phyloP scores from a whole-genome alignment of 2,888 invertebrate genomes.

The Drosophila hamatofila region DNA sequence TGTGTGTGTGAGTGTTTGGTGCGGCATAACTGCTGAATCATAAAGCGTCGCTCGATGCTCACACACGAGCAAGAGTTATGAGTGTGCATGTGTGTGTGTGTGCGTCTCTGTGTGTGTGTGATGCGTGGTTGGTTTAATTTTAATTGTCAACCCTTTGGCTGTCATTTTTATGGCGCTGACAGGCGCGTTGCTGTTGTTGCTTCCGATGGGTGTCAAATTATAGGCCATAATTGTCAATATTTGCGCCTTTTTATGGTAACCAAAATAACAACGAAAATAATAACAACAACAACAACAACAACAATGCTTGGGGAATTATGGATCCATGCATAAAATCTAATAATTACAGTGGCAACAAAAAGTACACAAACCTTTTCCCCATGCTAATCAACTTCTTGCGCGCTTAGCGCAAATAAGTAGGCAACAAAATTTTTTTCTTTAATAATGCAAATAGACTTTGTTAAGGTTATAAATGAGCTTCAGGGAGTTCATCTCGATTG shows the following conservation, averaged over 20 bases:
- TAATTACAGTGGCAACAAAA: conserved; percentile 66
- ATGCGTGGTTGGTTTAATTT: conserved; percentile 65
- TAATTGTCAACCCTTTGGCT: conserved; percentile 77
- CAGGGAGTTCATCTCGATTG: background rate
- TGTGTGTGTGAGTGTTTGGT: conserved; percentile 5
- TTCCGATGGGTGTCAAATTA: conserved; percentile 77
- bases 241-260: conserved; percentile 58
- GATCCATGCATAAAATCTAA: conserved; percentile 71
- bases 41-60: conserved; percentile 53
- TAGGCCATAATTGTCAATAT: conserved; percentile 82
- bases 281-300: conserved; percentile 13
- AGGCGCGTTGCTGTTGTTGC: conserved; percentile 37
- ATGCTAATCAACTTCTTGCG: conserved; percentile 74
- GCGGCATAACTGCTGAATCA: conserved; percentile 68
- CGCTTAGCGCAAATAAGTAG: conserved; percentile 62
- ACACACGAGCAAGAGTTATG: conserved; percentile 20
- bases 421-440: conserved; percentile 32
- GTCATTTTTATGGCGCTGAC: conserved; percentile 58
- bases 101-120: conserved; percentile 25
- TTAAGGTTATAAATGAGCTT: background rate
- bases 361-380: conserved; percentile 55
- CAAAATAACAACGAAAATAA: conserved; percentile 21
- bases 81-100: background rate
- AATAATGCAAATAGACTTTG: conserved; percentile 25
- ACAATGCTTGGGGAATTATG: conserved; percentile 12